These are phyloP conservation scores for Malurus cyaneus DNA, from an alignment of 2,113 vertebrate species.

Conservation along the genomic window DNA sequence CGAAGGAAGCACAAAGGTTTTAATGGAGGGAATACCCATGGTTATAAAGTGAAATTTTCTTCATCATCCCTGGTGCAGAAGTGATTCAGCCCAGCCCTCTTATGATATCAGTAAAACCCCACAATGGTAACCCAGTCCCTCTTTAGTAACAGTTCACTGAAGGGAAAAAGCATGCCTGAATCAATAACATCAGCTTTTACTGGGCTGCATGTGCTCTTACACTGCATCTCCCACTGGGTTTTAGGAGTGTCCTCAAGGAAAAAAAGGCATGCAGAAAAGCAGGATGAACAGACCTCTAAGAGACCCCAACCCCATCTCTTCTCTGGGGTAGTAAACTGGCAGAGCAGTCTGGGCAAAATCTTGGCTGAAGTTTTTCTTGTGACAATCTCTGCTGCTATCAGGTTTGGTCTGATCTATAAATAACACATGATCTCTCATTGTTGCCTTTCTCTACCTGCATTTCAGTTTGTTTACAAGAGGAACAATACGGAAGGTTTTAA, in stretches of 20 bases:
- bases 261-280: not conserved
- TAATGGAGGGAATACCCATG: not conserved
- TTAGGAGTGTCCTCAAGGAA: not conserved
- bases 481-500: not conserved
- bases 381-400: not conserved
- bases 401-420: not conserved
- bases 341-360: rapidly evolving
- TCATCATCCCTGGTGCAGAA: not conserved
- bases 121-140: not conserved
- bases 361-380: not conserved
- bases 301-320: not conserved
- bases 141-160: not conserved
- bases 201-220: not conserved
- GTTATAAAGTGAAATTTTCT: not conserved
- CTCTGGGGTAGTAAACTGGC: not conserved
- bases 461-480: not conserved
- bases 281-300: not conserved
- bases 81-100: not conserved
- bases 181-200: not conserved
- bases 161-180: not conserved
- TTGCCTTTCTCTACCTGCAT: not conserved
- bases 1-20: not conserved
- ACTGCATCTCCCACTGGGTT: not conserved
- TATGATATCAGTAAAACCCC: not conserved
- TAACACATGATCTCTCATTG: not conserved